Conservation (phyloP, 1,140 invertebrate species). For the Papilio aristodemus region DNA sequence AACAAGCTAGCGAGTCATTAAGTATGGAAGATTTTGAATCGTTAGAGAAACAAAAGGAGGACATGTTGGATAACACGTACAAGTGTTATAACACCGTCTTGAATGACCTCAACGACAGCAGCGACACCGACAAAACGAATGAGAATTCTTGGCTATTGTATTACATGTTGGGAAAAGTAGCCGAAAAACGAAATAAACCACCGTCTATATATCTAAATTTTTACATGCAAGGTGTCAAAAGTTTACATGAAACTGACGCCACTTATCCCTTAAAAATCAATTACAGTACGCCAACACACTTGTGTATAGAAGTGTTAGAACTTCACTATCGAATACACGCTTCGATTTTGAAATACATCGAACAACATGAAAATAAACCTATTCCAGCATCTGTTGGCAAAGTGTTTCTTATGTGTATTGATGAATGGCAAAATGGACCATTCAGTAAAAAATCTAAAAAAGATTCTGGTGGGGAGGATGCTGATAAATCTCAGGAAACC, state of each 20-base stretch:
- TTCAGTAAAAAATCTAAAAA: constrained; percentile 70
- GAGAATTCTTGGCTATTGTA: constrained; percentile 94
- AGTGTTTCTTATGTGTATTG: constrained; percentile 68
- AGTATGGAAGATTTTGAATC: constrained; percentile 89
- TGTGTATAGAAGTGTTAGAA: constrained; percentile 95
- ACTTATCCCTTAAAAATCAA: constrained; percentile 92
- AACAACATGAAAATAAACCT: constrained; percentile 83
- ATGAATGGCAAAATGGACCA: constrained; percentile 69
- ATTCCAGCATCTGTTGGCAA: constrained; percentile 73
- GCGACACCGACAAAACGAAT: constrained; percentile 80
- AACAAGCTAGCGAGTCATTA: constrained; percentile 87
- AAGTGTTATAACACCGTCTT: constrained; percentile 89
- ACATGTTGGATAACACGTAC: constrained; percentile 87
- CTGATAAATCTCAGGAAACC: constrained; percentile 52
- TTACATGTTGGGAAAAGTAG: constrained; percentile 96
- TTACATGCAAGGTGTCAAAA: constrained; percentile 88
- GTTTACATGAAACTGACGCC: constrained; percentile 89
- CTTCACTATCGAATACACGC: constrained; percentile 91
- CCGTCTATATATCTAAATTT: constrained; percentile 88
- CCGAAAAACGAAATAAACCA: constrained; percentile 89
- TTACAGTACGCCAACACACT: constrained; percentile 90
- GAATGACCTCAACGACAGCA: constrained; percentile 80
- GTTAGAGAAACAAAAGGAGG: constrained; percentile 88
- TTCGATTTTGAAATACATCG: constrained; percentile 91
- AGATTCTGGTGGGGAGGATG: constrained; percentile 51